These are phyloP conservation scores for Fregetta grallaria DNA, from an alignment of 2,113 vertebrate genomes.

Conservation along the genomic window DNA sequence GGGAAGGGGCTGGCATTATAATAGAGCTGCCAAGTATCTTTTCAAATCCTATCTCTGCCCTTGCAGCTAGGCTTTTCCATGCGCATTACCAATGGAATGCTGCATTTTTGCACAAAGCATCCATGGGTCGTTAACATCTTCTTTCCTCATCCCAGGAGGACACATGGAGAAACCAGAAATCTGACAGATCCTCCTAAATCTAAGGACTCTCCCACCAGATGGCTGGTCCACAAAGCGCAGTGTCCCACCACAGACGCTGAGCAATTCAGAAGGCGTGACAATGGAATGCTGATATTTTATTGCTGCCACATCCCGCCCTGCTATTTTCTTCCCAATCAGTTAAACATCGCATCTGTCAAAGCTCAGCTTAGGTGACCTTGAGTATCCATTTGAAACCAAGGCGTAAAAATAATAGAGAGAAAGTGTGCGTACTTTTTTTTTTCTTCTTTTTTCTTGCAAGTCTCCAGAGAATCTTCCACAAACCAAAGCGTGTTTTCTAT, in stretches of 20 bases:
- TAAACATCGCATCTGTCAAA: neutral
- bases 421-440: neutral
- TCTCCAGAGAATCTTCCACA: slow-evolving; percentile 17
- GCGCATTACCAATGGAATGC: neutral
- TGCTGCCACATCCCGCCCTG: neutral
- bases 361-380: slow-evolving; percentile 8
- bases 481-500: slow-evolving; percentile 17
- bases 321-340: neutral
- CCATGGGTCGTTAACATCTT: neutral
- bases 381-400: neutral
- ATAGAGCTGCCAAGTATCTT: neutral
- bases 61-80: neutral
- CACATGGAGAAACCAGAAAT: neutral
- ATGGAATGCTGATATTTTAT: neutral
- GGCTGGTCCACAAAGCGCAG: neutral
- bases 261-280: neutral
- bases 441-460: neutral
- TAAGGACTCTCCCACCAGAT: neutral
- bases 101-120: slow-evolving; percentile 6
- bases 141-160: neutral
- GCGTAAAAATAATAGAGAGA: slow-evolving; percentile 32
- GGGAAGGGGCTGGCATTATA: neutral
- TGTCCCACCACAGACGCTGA: neutral
- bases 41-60: neutral
- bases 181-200: slow-evolving; percentile 9